Conservation (phyloP, 2,888 invertebrate genomes). For the Cremastobaeus sp. region DNA sequence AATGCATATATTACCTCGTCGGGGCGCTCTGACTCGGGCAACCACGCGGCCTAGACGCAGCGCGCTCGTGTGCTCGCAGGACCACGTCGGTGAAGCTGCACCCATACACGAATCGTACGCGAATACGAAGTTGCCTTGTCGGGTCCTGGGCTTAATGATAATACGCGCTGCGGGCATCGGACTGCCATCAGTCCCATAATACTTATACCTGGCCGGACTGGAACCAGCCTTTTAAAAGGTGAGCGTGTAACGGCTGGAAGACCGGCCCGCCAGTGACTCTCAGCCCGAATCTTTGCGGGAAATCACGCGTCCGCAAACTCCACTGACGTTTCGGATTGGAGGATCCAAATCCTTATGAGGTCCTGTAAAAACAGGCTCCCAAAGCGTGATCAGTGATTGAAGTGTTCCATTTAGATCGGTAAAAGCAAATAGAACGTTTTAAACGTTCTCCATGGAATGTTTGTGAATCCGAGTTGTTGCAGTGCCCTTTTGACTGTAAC, state of each 20-base stretch:
- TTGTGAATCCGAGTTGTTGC: no score
- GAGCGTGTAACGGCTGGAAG: conserved; percentile 43
- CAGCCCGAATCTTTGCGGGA: conserved; percentile 11
- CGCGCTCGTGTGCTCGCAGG: not conserved
- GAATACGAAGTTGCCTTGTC: conserved; percentile 42
- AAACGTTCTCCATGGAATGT: no score
- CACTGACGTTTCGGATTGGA: not conserved
- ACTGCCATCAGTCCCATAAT: conserved; percentile 51
- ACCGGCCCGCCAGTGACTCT: conserved; percentile 50
- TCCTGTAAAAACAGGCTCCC: no score
- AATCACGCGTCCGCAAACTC: not conserved
- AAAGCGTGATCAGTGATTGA: no score
- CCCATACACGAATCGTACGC: conserved; percentile 21
- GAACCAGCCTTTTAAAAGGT: conserved; percentile 55
- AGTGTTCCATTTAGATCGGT: no score
- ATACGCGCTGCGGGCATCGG: conserved; percentile 56
- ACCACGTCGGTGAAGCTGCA: not conserved
- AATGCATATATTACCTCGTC: no score
- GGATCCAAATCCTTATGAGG: no score
- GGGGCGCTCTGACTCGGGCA: no score
- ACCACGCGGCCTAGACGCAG: not conserved
- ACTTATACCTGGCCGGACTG: conserved; percentile 51
- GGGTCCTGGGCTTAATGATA: conserved; percentile 53
- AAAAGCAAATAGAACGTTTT: no score
- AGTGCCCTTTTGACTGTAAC: no score